These are phyloP conservation scores for Ataeniobius toweri DNA, from an alignment of 2,797 vertebrate genomes.

Conservation along the genomic window DNA sequence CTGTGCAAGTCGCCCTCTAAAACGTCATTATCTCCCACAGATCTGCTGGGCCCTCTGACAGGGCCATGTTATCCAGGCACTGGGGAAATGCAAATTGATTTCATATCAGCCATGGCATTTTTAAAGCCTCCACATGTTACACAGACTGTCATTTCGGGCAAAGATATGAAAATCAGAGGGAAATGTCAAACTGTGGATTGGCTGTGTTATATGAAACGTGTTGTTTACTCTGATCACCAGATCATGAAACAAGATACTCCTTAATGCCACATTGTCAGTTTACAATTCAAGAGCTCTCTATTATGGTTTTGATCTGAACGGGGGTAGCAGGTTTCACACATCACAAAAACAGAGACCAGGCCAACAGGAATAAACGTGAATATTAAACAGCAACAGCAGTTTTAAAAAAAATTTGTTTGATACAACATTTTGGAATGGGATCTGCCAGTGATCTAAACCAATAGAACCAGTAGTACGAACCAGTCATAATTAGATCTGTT, in stretches of 20 bases:
- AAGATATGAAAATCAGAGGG: conserved; percentile 81
- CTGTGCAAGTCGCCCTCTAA: conserved; percentile 69
- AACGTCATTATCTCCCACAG: conserved; percentile 83
- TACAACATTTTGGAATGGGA: not conserved
- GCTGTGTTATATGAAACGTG: conserved; percentile 67
- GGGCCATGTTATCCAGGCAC: conserved; percentile 80
- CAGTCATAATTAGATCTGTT: not conserved
- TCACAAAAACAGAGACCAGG: conserved; percentile 17
- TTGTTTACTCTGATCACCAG: conserved; percentile 78
- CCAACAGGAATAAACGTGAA: conserved; percentile 11
- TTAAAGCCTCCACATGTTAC: conserved; percentile 79
- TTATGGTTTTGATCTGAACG: conserved; percentile 45
- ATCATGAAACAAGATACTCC: conserved; percentile 72
- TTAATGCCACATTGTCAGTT: conserved; percentile 68
- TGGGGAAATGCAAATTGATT: conserved; percentile 87
- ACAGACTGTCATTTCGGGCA: conserved; percentile 80
- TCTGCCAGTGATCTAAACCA: not conserved
- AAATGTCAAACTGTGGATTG: conserved; percentile 81
- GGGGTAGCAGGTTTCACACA: conserved; percentile 29
- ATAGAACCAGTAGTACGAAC: not conserved
- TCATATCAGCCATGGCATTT: conserved; percentile 85
- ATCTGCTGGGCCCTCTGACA: conserved; percentile 83
- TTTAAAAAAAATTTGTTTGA: conserved; percentile 3
- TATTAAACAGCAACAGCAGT: not conserved
- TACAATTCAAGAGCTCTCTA: conserved; percentile 55